Conservation (phyloP, 2,888 invertebrate species). For the Dynastes hyllus region DNA sequence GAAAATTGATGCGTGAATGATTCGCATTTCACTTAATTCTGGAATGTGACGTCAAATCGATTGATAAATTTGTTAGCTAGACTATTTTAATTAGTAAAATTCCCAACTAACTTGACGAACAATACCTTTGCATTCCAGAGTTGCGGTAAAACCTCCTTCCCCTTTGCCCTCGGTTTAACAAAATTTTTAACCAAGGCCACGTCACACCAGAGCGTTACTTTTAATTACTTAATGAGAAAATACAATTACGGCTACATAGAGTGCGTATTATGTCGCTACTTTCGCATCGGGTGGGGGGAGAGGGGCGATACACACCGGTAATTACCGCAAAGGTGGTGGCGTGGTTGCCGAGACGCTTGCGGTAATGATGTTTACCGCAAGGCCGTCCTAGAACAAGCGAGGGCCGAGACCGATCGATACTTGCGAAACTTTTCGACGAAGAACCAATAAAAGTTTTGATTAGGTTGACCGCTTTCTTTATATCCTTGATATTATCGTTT, state of each 20-base stretch:
- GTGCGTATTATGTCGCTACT: constrained; percentile 39
- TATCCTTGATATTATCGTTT: constrained; percentile 36
- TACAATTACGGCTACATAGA: constrained; percentile 30
- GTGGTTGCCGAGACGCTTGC: constrained; percentile 9
- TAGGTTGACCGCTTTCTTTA: constrained; percentile 37
- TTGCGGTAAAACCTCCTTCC: background rate
- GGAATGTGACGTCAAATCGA: background rate
- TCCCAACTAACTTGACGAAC: background rate
- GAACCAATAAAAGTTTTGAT: constrained; percentile 43
- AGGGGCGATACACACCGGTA: constrained; percentile 11
- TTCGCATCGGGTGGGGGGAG: background rate
- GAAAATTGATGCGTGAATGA: too few relatives aligned
- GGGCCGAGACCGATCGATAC: constrained; percentile 29
- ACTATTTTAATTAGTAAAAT: constrained; percentile 26
- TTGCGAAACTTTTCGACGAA: constrained; percentile 16
- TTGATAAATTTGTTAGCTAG: constrained; percentile 13
- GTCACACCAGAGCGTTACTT: constrained; percentile 3
- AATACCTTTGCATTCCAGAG: constrained; percentile 15
- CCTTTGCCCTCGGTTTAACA: too few relatives aligned
- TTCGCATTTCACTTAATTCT: background rate
- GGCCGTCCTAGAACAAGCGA: background rate
- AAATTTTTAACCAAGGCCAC: constrained; percentile 40
- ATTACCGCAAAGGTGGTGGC: constrained; percentile 25
- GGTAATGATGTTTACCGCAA: background rate
- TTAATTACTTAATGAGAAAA: constrained; percentile 44